Conservation (phyloP, 2,797 vertebrate genomes). For the Tapera naevia region DNA sequence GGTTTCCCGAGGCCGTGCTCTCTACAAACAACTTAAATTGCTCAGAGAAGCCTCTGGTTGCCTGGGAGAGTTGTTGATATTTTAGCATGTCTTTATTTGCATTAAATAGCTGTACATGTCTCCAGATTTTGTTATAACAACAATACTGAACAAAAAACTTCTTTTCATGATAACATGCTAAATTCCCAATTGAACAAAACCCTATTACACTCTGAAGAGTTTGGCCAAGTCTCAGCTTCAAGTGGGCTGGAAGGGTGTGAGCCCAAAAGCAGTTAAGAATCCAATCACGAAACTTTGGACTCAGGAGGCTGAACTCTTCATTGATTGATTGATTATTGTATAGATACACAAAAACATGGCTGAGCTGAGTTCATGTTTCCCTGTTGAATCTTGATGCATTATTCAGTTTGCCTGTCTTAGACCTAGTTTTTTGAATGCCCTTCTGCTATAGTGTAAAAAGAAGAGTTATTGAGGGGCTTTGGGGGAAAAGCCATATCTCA, state of each 20-base stretch:
- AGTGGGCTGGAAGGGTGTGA: background rate
- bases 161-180: background rate
- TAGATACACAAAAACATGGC: background rate
- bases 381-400: background rate
- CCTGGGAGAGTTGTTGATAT: no score
- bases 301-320: background rate
- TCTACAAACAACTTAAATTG: no score
- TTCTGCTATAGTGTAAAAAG: background rate
- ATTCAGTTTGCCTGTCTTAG: background rate
- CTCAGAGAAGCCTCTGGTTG: no score
- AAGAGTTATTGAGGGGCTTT: background rate
- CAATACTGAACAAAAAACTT: no score
- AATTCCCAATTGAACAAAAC: background rate
- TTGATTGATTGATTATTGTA: background rate
- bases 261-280: background rate
- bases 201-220: background rate
- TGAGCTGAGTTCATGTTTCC: background rate
- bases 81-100: no score
- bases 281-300: background rate
- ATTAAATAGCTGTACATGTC: no score
- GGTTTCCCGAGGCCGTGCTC: no score
- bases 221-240: background rate
- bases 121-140: no score
- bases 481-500: background rate
- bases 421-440: no score